Evolutionary conservation across 1,140 invertebrate genomes (phyloP).

Genomic region (Meteorus sp.): DNA sequence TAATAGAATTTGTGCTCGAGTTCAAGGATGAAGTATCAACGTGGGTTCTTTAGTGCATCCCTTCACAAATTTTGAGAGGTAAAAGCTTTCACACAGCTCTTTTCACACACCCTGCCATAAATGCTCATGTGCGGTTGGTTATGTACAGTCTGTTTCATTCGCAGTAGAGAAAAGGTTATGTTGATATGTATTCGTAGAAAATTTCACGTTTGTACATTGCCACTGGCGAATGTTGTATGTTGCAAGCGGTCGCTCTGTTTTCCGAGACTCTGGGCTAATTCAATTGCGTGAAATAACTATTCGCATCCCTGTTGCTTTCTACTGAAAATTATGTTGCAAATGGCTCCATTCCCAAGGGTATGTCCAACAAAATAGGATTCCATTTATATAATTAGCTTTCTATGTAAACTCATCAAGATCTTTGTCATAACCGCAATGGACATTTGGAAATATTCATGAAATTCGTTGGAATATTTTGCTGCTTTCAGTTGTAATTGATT

Average conservation of each 20-base stretch:
- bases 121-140: not conserved
- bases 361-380: conserved; percentile 8
- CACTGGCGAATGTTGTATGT: not conserved
- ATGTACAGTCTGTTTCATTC: conserved; percentile 22
- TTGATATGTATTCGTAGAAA: not conserved
- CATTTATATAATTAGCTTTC: conserved; percentile 25
- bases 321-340: conserved; percentile 28
- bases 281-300: conserved; percentile 31
- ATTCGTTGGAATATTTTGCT: no score
- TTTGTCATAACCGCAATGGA: no score
- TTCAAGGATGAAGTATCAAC: no score
- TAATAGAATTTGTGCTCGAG: no score
- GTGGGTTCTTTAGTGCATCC: no score
- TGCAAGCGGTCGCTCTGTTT: no score
- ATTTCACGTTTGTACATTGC: not conserved
- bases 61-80: no score
- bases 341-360: conserved; percentile 19
- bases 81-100: no score
- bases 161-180: not conserved
- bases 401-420: no score
- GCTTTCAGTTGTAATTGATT: no score
- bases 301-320: conserved; percentile 21
- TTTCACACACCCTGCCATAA: not conserved
- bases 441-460: no score
- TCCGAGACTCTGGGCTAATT: conserved; percentile 32